These are phyloP conservation scores for Pterophyllum scalare DNA, from an alignment of 2,113 vertebrate species.

Conservation along the genomic window DNA sequence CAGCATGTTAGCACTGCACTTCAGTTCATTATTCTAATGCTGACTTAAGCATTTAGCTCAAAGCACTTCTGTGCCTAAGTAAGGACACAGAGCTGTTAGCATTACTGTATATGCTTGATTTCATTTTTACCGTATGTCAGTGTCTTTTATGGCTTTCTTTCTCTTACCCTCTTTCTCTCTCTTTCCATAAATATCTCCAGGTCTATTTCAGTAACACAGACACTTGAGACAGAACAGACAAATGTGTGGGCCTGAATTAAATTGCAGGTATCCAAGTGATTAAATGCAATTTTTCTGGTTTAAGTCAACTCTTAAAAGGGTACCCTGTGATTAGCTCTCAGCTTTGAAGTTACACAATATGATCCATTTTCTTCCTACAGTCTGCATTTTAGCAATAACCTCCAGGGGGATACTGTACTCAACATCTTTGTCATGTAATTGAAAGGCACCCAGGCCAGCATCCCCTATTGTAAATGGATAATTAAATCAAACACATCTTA, in stretches of 20 bases:
- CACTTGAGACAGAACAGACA: conserved; percentile 43
- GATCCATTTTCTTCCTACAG: background rate
- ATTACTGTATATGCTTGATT: background rate
- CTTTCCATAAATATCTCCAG: conserved; percentile 49
- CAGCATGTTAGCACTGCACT: background rate
- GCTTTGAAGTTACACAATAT: conserved; percentile 26
- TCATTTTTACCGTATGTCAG: background rate
- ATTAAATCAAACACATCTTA: conserved; percentile 47
- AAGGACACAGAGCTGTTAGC: background rate
- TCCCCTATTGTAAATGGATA: conserved; percentile 13
- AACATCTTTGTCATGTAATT: conserved; percentile 15
- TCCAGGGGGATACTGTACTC: background rate
- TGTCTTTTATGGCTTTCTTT: background rate
- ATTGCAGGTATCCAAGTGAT: conserved; percentile 46
- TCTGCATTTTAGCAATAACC: conserved; percentile 20
- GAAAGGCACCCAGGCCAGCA: conserved; percentile 14
- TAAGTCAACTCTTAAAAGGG: conserved; percentile 42
- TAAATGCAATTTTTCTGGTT: conserved; percentile 44
- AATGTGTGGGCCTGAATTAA: conserved; percentile 39
- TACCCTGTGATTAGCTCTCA: conserved; percentile 15
- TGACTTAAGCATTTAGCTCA: conserved; percentile 11
- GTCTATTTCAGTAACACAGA: conserved; percentile 52
- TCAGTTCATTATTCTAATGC: background rate
- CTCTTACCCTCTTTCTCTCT: background rate
- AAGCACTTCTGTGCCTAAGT: background rate